A percentile compares a stretch with the other conserved stretches of the same genome.
Evolutionary conservation across 1,140 invertebrate species (phyloP).

Genomic region (Eueides isabella): DNA sequence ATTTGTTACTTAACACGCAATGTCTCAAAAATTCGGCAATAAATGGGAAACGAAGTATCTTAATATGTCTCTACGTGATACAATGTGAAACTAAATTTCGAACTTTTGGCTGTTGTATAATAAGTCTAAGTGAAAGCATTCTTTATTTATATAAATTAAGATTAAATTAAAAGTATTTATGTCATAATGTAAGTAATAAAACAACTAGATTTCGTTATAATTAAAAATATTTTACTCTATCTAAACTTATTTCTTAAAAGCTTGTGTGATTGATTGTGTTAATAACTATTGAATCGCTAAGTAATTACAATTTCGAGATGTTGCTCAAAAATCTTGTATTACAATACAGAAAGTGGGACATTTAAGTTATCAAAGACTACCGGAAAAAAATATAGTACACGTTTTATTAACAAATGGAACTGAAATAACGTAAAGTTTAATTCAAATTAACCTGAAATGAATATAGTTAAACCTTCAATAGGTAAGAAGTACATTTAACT

Average conservation of each 20-base stretch:
- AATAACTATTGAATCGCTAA: slow-evolving; percentile 1
- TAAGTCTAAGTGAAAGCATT: too few species aligned
- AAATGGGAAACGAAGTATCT: too few species aligned
- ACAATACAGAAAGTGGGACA: slow-evolving; percentile 4
- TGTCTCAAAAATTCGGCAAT: too few species aligned
- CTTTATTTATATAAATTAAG: too few species aligned
- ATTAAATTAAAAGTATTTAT: not conserved
- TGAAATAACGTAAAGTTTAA: not conserved
- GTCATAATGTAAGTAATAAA: not conserved
- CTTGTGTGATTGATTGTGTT: not conserved
- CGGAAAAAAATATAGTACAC: slow-evolving; percentile 1
- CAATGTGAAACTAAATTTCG: too few species aligned
- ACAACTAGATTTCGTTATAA: not conserved
- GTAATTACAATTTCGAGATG: not conserved
- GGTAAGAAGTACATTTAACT: too few species aligned
- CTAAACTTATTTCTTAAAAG: not conserved
- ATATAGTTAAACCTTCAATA: too few species aligned
- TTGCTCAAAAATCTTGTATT: slow-evolving; percentile 6
- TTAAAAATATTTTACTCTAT: not conserved
- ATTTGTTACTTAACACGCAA: too few species aligned
- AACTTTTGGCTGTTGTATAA: too few species aligned
- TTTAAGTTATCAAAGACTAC: not conserved
- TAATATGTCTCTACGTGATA: too few species aligned
- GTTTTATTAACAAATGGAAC: not conserved
- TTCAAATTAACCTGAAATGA: slow-evolving; percentile 1